phyloP scores from a whole-genome alignment of 2,888 invertebrate species.

The Rugalucina vietnamica region DNA sequence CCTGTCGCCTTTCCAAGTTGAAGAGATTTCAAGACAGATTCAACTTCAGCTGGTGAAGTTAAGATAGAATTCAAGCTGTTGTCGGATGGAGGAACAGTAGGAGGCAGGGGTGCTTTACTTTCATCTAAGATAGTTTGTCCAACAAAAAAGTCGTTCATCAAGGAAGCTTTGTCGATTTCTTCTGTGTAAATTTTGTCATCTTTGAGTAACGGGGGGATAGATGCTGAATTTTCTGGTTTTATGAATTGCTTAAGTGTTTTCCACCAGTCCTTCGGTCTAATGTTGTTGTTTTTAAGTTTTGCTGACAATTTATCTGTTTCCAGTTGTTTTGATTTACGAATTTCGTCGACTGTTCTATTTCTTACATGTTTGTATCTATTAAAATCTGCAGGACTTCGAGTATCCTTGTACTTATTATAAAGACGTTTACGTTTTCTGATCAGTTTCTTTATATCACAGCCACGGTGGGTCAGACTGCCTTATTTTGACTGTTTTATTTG shows the following conservation, averaged over 20 bases:
- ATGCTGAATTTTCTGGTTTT: neutral
- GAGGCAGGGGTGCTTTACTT: neutral
- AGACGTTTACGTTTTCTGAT: conserved; percentile 10
- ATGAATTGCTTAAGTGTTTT: neutral
- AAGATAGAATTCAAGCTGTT: neutral
- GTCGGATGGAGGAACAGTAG: neutral
- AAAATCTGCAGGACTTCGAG: neutral
- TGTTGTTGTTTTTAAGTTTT: neutral
- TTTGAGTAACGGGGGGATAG: neutral
- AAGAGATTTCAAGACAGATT: neutral
- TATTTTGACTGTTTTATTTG: neutral
- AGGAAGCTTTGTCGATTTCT: neutral
- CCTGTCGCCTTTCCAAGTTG: conserved; percentile 19
- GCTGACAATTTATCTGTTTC: neutral
- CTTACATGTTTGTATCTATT: neutral
- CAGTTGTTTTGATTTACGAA: neutral
- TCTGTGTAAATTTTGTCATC: neutral
- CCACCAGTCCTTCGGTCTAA: neutral
- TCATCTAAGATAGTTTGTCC: neutral
- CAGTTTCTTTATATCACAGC: conserved; percentile 4
- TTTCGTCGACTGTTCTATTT: neutral
- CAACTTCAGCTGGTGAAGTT: neutral
- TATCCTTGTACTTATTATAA: conserved; percentile 1
- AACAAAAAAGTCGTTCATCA: neutral
- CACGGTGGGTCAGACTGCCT: neutral